phyloP scores from a whole-genome alignment of 1,140 invertebrate genomes.

The Platorchestia sp. region DNA sequence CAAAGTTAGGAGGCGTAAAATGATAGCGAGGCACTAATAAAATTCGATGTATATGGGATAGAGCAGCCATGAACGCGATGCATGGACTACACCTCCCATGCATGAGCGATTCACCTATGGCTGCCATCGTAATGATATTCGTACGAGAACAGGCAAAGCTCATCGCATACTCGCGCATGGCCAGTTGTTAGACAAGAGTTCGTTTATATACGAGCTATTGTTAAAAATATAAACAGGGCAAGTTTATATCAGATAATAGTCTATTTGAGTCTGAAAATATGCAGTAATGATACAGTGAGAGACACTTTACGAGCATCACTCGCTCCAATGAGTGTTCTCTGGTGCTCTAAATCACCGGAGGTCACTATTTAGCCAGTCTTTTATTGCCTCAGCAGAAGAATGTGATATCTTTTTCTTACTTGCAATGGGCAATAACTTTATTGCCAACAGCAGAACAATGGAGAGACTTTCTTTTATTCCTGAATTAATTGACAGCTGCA shows the following conservation, averaged over 20 bases:
- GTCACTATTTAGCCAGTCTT: constrained; percentile 46
- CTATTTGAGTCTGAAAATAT: constrained; percentile 53
- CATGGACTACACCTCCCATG: constrained; percentile 30
- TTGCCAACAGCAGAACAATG: constrained; percentile 48
- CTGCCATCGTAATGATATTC: not conserved
- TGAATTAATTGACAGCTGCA: constrained; percentile 31
- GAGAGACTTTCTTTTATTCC: constrained; percentile 44
- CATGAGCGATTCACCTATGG: not conserved
- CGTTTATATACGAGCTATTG: constrained; percentile 51
- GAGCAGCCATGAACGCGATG: constrained; percentile 34
- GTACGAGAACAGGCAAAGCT: not conserved
- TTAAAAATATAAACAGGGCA: constrained; percentile 56
- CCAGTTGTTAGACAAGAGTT: not conserved
- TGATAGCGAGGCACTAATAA: constrained; percentile 52
- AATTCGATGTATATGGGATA: constrained; percentile 53
- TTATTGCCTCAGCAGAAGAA: constrained; percentile 43
- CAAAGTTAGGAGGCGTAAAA: constrained; percentile 54
- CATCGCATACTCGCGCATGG: not conserved
- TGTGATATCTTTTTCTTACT: constrained; percentile 54
- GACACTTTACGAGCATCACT: constrained; percentile 50
- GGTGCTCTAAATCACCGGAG: constrained; percentile 24
- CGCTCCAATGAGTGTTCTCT: constrained; percentile 55
- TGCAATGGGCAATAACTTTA: constrained; percentile 53
- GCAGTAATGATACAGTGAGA: constrained; percentile 54
- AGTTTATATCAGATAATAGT: constrained; percentile 56